Conservation (phyloP, 2,113 vertebrate genomes). For the Hypanus sabinus region DNA sequence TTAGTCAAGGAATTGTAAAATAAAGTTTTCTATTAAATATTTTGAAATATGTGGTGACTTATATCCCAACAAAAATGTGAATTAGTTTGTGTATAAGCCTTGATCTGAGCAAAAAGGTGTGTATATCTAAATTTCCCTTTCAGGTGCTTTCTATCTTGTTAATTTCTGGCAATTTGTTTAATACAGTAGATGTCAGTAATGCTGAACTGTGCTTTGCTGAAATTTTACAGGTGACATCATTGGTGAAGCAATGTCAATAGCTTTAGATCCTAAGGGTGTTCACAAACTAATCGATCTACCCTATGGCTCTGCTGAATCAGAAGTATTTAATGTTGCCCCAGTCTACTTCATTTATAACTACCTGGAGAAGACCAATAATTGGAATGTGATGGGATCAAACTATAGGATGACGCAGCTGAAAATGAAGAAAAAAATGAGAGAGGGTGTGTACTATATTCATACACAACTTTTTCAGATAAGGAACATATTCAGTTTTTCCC, state of each 20-base stretch:
- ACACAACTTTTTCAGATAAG: not conserved
- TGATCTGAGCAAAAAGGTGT: not conserved
- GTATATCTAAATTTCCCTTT: not conserved
- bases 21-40: not conserved
- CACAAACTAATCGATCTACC: slow-evolving; percentile 60
- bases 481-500: not conserved
- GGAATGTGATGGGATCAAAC: slow-evolving; percentile 59
- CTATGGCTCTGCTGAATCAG: slow-evolving; percentile 65
- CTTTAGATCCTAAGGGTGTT: slow-evolving; percentile 59
- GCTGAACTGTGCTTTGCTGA: not conserved
- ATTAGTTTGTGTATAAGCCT: slow-evolving; percentile 19
- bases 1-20: not conserved
- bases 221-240: slow-evolving; percentile 65
- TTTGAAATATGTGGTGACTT: no score
- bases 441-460: slow-evolving; percentile 57
- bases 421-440: slow-evolving; percentile 64
- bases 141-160: not conserved
- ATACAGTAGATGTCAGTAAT: not conserved
- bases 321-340: slow-evolving; percentile 60
- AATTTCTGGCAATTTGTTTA: not conserved
- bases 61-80: no score
- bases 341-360: slow-evolving; percentile 70
- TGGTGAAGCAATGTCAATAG: slow-evolving; percentile 59
- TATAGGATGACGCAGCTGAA: slow-evolving; percentile 44
- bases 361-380: slow-evolving; percentile 62